Evolutionary conservation across 2,797 vertebrate genomes (phyloP).

Genomic region (Cryptoprocta ferox): DNA sequence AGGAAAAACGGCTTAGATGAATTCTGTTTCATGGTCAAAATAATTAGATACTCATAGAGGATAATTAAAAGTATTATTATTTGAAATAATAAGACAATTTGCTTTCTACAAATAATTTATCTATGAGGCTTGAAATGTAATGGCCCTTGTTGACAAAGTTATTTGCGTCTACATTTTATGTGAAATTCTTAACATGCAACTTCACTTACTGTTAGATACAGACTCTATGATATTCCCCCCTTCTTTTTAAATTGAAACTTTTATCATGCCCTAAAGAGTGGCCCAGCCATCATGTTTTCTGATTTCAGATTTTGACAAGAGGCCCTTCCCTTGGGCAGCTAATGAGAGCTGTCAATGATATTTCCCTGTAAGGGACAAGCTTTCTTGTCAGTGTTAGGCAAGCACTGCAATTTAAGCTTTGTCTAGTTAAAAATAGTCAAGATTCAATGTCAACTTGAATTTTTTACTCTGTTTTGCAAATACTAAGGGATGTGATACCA

Average conservation of each 20-base stretch:
- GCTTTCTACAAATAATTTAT: constrained; percentile 52
- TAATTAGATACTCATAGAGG: constrained; percentile 7
- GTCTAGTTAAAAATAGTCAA: constrained; percentile 63
- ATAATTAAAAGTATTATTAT: constrained; percentile 1
- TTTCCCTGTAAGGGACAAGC: constrained; percentile 51
- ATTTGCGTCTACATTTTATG: neutral
- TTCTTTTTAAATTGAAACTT: constrained; percentile 3
- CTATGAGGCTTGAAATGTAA: neutral
- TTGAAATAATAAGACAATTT: constrained; percentile 42
- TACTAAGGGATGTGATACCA: neutral
- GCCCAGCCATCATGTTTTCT: constrained; percentile 7
- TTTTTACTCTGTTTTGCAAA: constrained; percentile 37
- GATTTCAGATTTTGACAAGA: constrained; percentile 69
- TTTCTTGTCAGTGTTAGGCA: neutral
- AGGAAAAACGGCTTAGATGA: constrained; percentile 31
- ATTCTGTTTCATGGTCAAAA: constrained; percentile 49
- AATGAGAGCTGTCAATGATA: constrained; percentile 39
- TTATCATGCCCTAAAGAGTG: constrained; percentile 38
- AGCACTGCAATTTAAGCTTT: constrained; percentile 21
- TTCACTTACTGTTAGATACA: neutral
- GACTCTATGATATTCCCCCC: neutral
- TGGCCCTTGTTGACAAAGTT: neutral
- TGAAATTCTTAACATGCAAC: neutral
- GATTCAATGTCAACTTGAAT: constrained; percentile 26
- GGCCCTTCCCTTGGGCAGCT: constrained; percentile 44